These are phyloP conservation scores for Bombus huntii DNA, from an alignment of 1,140 invertebrate species.

Conservation along the genomic window DNA sequence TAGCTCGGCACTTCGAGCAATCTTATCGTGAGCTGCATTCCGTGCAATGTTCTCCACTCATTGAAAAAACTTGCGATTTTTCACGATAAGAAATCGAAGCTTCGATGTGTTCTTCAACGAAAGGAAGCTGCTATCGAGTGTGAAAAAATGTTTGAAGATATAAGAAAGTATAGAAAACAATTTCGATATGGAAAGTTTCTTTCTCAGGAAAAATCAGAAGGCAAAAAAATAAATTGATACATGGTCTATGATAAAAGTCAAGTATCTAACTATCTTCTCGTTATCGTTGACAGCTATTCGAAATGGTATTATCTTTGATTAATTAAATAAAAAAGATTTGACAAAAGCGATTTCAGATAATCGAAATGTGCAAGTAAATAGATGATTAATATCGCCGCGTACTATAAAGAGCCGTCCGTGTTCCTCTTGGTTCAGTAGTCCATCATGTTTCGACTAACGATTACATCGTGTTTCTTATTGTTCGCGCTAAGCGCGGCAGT, in stretches of 20 bases:
- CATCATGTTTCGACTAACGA: constrained; percentile 81
- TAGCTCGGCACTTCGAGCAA: constrained; percentile 18
- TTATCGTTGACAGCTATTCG: not conserved
- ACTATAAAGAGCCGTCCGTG: not conserved
- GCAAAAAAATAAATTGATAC: not conserved
- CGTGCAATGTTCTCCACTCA: not conserved
- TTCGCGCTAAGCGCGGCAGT: constrained; percentile 10
- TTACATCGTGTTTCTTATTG: not conserved
- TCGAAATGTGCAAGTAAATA: not conserved
- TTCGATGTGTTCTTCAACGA: not conserved
- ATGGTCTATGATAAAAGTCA: not conserved
- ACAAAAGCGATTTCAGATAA: not conserved
- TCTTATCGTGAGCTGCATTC: constrained; percentile 35
- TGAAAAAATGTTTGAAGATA: not conserved
- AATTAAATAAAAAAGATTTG: not conserved
- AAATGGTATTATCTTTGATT: not conserved
- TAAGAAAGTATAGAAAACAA: not conserved
- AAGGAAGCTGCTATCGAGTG: not conserved
- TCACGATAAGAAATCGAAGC: too few relatives aligned
- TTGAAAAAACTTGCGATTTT: not conserved
- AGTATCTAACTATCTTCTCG: not conserved
- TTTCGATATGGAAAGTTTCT: not conserved
- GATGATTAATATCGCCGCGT: not conserved
- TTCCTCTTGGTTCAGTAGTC: too few relatives aligned
- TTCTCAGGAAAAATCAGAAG: too few relatives aligned